These are phyloP conservation scores for Phengaris arion DNA, from an alignment of 2,888 invertebrate genomes.

Conservation along the genomic window DNA sequence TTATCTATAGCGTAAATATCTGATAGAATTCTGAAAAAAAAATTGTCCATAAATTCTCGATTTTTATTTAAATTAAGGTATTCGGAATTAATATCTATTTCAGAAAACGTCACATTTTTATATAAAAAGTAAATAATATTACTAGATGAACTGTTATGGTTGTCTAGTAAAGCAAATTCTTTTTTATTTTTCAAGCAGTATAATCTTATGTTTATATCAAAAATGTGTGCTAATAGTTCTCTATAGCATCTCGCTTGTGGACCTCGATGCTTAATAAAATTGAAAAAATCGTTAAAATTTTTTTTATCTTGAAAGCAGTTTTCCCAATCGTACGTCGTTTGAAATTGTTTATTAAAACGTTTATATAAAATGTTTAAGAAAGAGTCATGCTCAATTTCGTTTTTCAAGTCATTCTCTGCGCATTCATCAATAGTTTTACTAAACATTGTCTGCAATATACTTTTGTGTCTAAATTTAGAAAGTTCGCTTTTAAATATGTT, in stretches of 20 bases:
- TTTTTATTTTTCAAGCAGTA: constrained; percentile 3
- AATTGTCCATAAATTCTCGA: constrained; percentile 1
- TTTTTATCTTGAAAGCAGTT: constrained; percentile 12
- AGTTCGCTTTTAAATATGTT: constrained; percentile 28
- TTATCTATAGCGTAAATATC: constrained; percentile 20
- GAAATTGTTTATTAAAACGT: constrained; percentile 16
- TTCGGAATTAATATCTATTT: constrained; percentile 24
- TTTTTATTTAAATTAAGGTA: constrained; percentile 13
- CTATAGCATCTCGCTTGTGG: constrained; percentile 24
- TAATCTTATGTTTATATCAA: constrained; percentile 27
- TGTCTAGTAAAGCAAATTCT: neutral
- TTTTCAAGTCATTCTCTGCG: constrained; percentile 25
- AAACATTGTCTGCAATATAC: constrained; percentile 16
- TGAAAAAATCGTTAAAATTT: neutral
- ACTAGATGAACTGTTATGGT: constrained; percentile 24
- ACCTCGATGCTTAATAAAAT: constrained; percentile 3
- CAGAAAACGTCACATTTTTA: constrained; percentile 13
- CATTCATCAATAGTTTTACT: constrained; percentile 18
- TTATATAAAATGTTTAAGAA: constrained; percentile 28
- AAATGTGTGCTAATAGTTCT: constrained; percentile 29
- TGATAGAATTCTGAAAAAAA: constrained; percentile 11
- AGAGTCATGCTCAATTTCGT: constrained; percentile 14
- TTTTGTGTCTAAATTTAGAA: constrained; percentile 23
- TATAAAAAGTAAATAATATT: constrained; percentile 18
- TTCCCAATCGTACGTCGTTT: constrained; percentile 21